A percentile compares a stretch with the other conserved stretches of the same genome.
Conservation (phyloP, 2,888 invertebrate genomes). For the Sesia apiformis region DNA sequence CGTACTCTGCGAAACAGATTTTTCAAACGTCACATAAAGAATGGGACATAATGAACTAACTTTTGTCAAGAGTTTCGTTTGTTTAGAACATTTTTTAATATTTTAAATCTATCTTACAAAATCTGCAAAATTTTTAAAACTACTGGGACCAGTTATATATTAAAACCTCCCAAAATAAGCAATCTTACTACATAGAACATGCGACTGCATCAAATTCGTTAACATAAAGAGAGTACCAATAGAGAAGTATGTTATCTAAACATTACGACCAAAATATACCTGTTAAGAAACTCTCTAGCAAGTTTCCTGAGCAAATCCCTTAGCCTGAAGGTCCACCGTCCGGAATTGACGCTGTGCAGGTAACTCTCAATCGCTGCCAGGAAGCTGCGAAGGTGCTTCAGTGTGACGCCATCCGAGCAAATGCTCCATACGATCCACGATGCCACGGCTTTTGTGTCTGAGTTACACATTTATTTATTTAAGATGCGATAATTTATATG, state of each 20-base stretch:
- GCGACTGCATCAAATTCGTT: neutral
- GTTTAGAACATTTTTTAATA: too few relatives aligned
- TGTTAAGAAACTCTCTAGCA: conserved; percentile 77
- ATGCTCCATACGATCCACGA: conserved; percentile 77
- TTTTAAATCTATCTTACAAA: too few relatives aligned
- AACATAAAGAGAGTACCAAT: neutral
- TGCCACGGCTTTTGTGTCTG: conserved; percentile 65
- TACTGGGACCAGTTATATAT: too few relatives aligned
- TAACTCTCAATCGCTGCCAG: conserved; percentile 90
- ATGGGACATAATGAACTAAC: neutral
- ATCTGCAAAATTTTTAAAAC: too few relatives aligned
- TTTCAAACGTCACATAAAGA: conserved; percentile 6
- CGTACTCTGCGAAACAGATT: conserved; percentile 55
- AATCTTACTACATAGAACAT: too few relatives aligned
- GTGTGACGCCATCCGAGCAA: conserved; percentile 79
- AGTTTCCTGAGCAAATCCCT: conserved; percentile 80
- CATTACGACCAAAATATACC: conserved; percentile 33
- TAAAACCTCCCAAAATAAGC: too few relatives aligned
- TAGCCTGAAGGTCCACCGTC: conserved; percentile 83
- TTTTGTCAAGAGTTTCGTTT: neutral
- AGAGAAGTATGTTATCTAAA: neutral
- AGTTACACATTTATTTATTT: neutral
- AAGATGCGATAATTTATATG: too few relatives aligned
- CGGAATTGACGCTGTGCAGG: conserved; percentile 91
- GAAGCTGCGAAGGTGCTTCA: conserved; percentile 84